Conservation (phyloP, 2,113 vertebrate genomes). For the Hypanus sabinus region DNA sequence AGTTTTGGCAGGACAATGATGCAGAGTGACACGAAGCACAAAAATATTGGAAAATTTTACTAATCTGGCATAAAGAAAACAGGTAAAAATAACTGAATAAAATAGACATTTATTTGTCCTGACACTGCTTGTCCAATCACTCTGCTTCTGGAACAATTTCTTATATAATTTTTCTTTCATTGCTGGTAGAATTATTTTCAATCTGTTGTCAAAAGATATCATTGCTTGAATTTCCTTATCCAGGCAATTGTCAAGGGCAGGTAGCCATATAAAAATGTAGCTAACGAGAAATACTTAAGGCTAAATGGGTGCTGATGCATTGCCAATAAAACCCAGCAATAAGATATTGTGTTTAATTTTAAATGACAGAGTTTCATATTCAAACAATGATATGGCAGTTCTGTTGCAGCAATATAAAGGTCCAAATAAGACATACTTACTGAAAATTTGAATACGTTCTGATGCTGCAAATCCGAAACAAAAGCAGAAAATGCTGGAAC, state of each 20-base stretch:
- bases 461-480: too few species aligned
- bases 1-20: neutral
- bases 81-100: neutral
- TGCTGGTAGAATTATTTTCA: neutral
- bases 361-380: neutral
- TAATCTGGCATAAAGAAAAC: neutral
- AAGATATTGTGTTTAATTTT: neutral
- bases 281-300: neutral
- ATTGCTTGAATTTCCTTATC: neutral
- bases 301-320: neutral
- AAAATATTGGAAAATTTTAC: neutral
- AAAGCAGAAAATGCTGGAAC: too few species aligned
- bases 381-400: neutral
- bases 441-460: too few species aligned
- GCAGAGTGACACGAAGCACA: neutral
- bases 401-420: neutral
- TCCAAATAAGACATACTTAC: too few species aligned
- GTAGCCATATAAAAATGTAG: constrained; percentile 6
- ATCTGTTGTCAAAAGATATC: neutral
- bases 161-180: constrained; percentile 2
- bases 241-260: neutral
- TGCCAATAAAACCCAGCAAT: neutral
- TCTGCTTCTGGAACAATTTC: neutral
- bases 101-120: constrained; percentile 7
- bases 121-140: neutral